Evolutionary conservation across 2,113 vertebrate species (phyloP).

Genomic region (Macrotis lagotis): DNA sequence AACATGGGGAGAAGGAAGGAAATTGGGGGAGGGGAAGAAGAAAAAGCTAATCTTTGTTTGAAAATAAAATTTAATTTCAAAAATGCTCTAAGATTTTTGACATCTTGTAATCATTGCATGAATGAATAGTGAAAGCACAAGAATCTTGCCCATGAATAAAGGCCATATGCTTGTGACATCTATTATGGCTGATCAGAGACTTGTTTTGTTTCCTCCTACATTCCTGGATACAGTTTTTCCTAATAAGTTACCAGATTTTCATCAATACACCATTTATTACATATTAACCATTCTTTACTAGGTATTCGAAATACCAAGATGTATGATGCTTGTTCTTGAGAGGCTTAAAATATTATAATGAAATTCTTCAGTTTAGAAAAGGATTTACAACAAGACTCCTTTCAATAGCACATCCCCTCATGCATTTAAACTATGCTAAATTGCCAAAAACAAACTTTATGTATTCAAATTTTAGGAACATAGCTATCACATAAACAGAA

Average conservation of each 20-base stretch:
- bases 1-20: not conserved
- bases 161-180: not conserved
- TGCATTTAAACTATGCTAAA: constrained; percentile 3
- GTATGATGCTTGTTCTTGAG: not conserved
- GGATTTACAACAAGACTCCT: not conserved
- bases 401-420: not conserved
- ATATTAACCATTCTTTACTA: not conserved
- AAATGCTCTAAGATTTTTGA: not conserved
- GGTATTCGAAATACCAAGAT: not conserved
- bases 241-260: not conserved
- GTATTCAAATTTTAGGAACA: not conserved
- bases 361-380: not conserved
- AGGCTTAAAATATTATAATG: not conserved
- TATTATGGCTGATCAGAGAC: not conserved
- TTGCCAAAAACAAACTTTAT: not conserved
- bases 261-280: not conserved
- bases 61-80: not conserved
- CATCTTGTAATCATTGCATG: not conserved
- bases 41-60: not conserved
- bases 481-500: not conserved
- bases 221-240: not conserved
- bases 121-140: not conserved
- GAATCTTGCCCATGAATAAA: not conserved
- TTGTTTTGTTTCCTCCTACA: not conserved
- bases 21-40: no score